Base-by-base conservation (phyloP, 2,113 vertebrate species). In the Plecotus auritus region DNA sequence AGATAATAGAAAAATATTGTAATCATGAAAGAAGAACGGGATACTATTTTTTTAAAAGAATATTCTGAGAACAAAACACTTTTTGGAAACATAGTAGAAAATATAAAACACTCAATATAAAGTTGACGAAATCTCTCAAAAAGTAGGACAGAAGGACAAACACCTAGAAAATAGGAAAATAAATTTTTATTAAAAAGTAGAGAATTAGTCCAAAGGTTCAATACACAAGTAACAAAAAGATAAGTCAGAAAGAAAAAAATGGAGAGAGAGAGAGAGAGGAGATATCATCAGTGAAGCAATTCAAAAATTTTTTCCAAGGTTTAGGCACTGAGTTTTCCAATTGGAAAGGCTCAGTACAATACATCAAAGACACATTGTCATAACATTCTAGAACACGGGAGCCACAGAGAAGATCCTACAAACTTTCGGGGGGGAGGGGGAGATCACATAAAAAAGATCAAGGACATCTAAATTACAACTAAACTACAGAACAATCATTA, bases 31-130 rank as follows among this genome's bases (percentile, higher is more conserved):
- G 45, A 61, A 72, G 16, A 82, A 78, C 12, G 47, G 51, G 18
- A 32, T 88, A 18, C 32, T 69, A n/a, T n/a, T 77, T 90, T 90
- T 77, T 70, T n/a, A 45, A 76, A 64, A 67, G 32, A 83, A 66
- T 72, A 91, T 91, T 88, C 51, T 91, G 77, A 95, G 28, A 37
- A 56, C 54, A 93, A 82, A 85, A 85, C 26, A 90, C 13, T 42
- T 77, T 90, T 83, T 78, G 42, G 66, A 91, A 94, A 67, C 22
- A 69, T 12, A 90, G 23, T 74, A 59, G 40, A 20, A 61, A 90
- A 95, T 74, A 47, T 30, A 74, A 85, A 85, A 78, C 47, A 49
- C 20, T 92, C 42, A 93, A 22, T 35, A 56, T 47, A 67, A 54
- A 54, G 51, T 54, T 54, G 51, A 54, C 51, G 0, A 54, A 54